Evolutionary conservation across 2,113 vertebrate species (phyloP).

Genomic region (Poicephalus gulielmi): DNA sequence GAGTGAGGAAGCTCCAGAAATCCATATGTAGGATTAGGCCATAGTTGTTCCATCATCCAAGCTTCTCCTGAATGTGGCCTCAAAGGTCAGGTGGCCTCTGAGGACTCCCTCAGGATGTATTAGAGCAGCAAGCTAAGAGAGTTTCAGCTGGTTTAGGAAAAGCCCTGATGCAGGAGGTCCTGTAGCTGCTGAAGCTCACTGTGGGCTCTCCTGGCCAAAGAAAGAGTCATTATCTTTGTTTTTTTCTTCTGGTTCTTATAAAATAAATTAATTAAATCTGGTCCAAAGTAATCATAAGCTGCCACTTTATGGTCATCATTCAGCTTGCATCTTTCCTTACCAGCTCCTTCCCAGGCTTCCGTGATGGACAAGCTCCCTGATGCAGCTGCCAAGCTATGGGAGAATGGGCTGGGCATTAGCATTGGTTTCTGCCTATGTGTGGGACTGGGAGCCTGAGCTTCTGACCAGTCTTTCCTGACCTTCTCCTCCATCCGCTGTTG

Average conservation of each 20-base stretch:
- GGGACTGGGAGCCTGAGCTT: background rate
- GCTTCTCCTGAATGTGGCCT: background rate
- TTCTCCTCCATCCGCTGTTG: background rate
- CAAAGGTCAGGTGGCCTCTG: background rate
- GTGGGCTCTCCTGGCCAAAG: background rate
- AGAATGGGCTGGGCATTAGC: background rate
- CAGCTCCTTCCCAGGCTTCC: background rate
- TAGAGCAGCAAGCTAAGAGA: background rate
- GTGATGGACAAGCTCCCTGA: background rate
- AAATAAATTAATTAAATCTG: background rate
- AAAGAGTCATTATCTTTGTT: background rate
- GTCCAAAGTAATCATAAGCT: background rate
- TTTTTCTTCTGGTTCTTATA: background rate
- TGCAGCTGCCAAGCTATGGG: background rate
- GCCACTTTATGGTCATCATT: background rate
- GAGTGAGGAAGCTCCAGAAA: background rate
- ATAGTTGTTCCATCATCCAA: background rate
- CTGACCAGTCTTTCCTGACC: background rate
- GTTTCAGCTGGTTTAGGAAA: background rate
- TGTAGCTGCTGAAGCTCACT: background rate
- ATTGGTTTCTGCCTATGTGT: background rate
- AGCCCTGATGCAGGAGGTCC: background rate
- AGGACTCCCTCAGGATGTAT: background rate
- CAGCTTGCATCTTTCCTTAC: background rate
- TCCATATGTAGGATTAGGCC: background rate